Percentiles rank a stretch among this genome's conserved stretches.
These are phyloP conservation scores for Entomyzon cyanotis DNA, from an alignment of 2,113 vertebrate species.

Conservation along the genomic window DNA sequence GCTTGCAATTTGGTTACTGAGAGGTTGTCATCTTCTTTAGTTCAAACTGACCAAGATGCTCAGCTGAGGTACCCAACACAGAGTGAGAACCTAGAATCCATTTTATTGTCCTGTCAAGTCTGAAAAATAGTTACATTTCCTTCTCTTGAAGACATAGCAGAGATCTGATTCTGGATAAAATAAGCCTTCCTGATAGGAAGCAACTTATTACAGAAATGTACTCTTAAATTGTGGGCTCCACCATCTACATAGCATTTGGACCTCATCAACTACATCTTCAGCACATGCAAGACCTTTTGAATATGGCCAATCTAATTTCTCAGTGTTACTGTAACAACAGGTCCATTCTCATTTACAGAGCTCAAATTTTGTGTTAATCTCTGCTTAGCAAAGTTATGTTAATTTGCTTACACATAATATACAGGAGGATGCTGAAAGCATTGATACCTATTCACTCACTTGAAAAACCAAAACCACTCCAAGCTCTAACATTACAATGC, in stretches of 20 bases:
- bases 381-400: neutral
- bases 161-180: neutral
- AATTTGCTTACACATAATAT: neutral
- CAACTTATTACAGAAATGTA: neutral
- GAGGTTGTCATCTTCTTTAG: neutral
- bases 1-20: neutral
- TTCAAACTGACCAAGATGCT: neutral
- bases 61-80: neutral
- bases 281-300: rapidly evolving
- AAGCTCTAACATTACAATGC: neutral
- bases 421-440: neutral
- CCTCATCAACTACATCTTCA: neutral
- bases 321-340: neutral
- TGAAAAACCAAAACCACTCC: neutral
- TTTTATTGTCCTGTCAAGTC: neutral
- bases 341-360: neutral
- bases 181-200: neutral
- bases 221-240: neutral
- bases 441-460: neutral
- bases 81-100: neutral
- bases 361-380: neutral
- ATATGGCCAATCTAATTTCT: neutral
- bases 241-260: neutral
- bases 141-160: neutral
- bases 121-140: neutral